Base-by-base conservation (phyloP, 2,888 invertebrate genomes). In the Acleris emargana region DNA sequence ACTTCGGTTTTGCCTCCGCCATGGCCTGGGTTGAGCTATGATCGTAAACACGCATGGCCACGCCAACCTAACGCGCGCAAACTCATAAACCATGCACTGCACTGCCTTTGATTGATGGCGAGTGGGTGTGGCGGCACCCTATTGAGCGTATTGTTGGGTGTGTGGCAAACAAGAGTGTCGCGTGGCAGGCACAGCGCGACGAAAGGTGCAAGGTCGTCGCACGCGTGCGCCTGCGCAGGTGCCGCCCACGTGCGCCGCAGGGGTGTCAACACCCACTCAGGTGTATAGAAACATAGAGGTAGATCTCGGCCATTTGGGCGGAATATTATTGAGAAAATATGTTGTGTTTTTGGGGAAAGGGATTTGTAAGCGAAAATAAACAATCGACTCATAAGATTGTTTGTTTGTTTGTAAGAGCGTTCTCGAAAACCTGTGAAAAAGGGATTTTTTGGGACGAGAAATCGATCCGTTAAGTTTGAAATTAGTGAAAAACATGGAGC, bases 191-290 rank as follows among this genome's bases (percentile, higher is more conserved):
- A 67, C 18, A 25, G 51, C 54, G 45, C 50, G 42, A n/a, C 70
- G 72, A 73, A 76, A 76, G 76, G 78, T 78, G 80, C 76, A 75
- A 78, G 81, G 78, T 79, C 82, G 76, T 71, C 76, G 77, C 72
- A 69, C 75, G 77, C 76, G 74, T 38, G 55, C 49, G 60, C 53
- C 22, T 20, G 67, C 61, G 61, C 69, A 62, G 54, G 63, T 67
- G 64, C 58, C 61, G 58, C 64, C 61, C 60, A 52, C 45, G 45
- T 54, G n/a, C 2, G 42, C 17, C 45, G 59, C 50, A 53, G 52
- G 52, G 52, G 17, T 28, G 51, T 5, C 53, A 28, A 9, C 53
- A 32, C 28, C 32, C 32, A 17, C 16, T 7, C 25, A 4, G 13
- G 5, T 20, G 1, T n/a, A 20, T 20, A 17, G 25, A 25, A 25